A percentile compares a stretch with the other conserved stretches of the same genome.
Conservation (phyloP, 2,797 vertebrate genomes). For the Strix occidentalis region DNA sequence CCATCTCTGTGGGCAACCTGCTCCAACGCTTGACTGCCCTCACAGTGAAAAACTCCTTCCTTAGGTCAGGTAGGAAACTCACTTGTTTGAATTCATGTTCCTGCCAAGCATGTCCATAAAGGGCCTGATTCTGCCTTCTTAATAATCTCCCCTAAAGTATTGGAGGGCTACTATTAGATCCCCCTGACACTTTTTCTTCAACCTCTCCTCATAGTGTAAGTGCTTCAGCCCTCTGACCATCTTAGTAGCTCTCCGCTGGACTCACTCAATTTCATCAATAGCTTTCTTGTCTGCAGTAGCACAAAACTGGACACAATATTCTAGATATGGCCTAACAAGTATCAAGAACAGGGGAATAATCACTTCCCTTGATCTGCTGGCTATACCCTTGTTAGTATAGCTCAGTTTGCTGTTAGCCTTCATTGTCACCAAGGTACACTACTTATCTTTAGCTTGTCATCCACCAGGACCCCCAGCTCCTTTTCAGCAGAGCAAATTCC, state of each 20-base stretch:
- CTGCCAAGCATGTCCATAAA: neutral
- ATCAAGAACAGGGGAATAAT: neutral
- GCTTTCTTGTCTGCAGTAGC: neutral
- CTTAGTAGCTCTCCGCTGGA: neutral
- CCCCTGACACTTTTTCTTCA: neutral
- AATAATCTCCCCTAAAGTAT: neutral
- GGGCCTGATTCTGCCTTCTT: neutral
- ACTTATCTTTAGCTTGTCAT: neutral
- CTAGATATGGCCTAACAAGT: neutral
- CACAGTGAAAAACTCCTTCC: neutral
- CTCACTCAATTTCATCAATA: neutral
- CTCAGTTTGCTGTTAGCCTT: neutral
- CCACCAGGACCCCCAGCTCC: neutral
- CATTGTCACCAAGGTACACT: neutral
- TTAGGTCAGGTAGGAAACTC: neutral
- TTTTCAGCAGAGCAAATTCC: neutral
- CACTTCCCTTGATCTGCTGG: neutral
- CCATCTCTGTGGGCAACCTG: neutral
- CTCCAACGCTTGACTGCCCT: neutral
- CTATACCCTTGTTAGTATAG: neutral
- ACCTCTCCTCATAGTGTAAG: neutral
- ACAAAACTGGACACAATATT: neutral
- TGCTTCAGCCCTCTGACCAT: neutral
- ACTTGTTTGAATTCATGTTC: neutral
- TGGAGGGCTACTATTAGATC: neutral